Evolutionary conservation across 2,797 vertebrate species (phyloP).

Genomic region (Podarcis lilfordi): DNA sequence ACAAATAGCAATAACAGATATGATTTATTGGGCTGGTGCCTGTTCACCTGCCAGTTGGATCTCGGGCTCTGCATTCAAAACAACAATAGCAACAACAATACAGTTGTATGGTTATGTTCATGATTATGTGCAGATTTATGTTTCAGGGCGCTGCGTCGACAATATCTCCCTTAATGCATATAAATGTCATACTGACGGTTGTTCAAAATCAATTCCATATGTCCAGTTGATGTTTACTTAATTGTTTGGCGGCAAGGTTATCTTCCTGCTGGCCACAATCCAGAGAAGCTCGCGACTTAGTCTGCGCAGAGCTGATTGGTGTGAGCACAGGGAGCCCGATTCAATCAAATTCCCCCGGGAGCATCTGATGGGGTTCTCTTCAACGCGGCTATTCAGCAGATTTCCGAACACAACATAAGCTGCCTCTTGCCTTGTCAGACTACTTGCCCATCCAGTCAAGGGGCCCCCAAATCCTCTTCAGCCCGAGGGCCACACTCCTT

Average conservation of each 20-base stretch:
- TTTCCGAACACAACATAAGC: background rate
- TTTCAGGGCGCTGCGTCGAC: background rate
- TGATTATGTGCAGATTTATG: constrained; percentile 13
- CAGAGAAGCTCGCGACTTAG: background rate
- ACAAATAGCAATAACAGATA: background rate
- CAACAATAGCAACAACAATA: background rate
- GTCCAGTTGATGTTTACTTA: constrained; percentile 3
- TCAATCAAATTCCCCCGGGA: background rate
- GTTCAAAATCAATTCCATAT: constrained; percentile 17
- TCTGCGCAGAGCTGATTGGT: background rate
- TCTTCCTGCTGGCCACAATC: background rate
- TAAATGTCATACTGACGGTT: constrained; percentile 9
- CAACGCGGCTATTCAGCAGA: background rate
- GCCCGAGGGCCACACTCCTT: too few relatives aligned
- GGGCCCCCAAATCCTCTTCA: too few relatives aligned
- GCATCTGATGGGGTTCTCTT: too few relatives aligned
- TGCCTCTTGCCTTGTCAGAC: background rate
- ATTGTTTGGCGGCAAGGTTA: background rate
- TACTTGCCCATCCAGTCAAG: background rate
- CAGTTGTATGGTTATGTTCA: background rate
- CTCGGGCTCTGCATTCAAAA: background rate
- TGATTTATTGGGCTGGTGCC: background rate
- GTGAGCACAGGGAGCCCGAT: too few relatives aligned
- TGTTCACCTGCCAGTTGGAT: background rate
- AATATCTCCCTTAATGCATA: constrained; percentile 12